Evolutionary conservation across 2,797 vertebrate genomes (phyloP).

Genomic region (Rhyacichthys aspro): DNA sequence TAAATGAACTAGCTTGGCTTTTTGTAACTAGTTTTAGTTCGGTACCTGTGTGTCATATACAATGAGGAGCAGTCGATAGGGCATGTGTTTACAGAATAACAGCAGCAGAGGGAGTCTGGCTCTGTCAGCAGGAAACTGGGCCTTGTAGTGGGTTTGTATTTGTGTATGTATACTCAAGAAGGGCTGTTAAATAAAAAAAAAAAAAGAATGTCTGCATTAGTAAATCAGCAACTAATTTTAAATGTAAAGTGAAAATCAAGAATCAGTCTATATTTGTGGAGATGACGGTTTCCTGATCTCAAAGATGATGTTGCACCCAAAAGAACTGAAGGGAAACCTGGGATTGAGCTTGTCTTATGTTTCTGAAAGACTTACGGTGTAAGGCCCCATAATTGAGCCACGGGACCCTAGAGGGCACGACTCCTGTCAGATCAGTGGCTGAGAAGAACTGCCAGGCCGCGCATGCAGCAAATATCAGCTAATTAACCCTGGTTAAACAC

Average conservation of each 20-base stretch:
- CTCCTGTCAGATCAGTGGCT: slow-evolving; percentile 80
- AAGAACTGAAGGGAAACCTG: slow-evolving; percentile 46
- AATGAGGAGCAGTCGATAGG: slow-evolving; percentile 24
- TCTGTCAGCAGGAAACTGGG: slow-evolving; percentile 39
- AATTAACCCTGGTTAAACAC: slow-evolving; percentile 83
- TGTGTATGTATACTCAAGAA: slow-evolving; percentile 7
- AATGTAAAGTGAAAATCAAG: neutral
- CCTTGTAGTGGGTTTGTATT: slow-evolving; percentile 21
- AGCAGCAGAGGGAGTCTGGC: slow-evolving; percentile 72
- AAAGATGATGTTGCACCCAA: slow-evolving; percentile 38
- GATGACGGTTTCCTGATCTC: slow-evolving; percentile 39
- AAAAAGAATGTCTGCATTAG: neutral
- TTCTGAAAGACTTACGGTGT: slow-evolving; percentile 65
- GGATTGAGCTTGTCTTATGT: slow-evolving; percentile 72
- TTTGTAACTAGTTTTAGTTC: neutral
- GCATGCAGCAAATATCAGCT: slow-evolving; percentile 70
- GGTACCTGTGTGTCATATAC: slow-evolving; percentile 6
- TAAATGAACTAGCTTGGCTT: too few relatives aligned
- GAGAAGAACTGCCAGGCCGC: slow-evolving; percentile 70
- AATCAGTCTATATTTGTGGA: slow-evolving; percentile 1
- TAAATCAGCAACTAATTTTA: neutral
- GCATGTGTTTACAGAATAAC: slow-evolving; percentile 71
- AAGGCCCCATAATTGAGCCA: slow-evolving; percentile 75
- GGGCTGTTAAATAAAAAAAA: neutral
- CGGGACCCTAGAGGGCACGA: slow-evolving; percentile 71